Evolutionary conservation across 2,113 vertebrate species (phyloP), one percentile per base, ranked within the genome.

Genomic region (Cranoglanis bouderius): DNA sequence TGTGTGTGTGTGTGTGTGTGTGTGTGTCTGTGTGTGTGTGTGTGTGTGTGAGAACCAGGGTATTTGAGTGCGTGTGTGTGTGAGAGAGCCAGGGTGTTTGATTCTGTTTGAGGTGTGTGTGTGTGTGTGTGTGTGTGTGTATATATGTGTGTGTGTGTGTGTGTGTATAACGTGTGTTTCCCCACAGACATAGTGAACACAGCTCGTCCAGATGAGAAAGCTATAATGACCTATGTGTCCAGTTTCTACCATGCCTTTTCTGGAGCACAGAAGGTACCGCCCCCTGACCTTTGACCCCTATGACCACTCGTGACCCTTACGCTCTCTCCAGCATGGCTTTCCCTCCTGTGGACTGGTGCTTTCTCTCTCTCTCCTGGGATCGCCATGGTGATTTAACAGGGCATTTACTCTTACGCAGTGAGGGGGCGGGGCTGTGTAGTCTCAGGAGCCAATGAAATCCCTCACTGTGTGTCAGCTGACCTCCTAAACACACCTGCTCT

Each of bases 161-260:
- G n/a, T 88, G 88, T 92, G 53, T 91, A 67, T 93, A 96, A 94
- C 89, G n/a, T 35, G 82, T 46, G 85, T 94, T 82, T 94, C 93
- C 90, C 94, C 90, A 89, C 97, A 99, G 98, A 99, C 95, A 99
- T 99, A 95, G 98, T 99, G 92, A 97, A 97, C 96, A 98, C 98
- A 91, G 97, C 97, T 94, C 96, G 97, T 93, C 98, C 98, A 85
- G 98, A 99, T 93, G 98, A 99, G 95, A 99, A 99, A 93, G 98
- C 98, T 95, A 98, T 99, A 95, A 99, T 99, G 98, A 99, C 98
- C 94, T 99, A 99, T 96, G 98, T 99, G 90, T 99, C 98, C 97
- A 96, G 97, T 97, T 99, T 99, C 97, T 99, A 99, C 97, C 98
- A 99, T 95, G 98, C 98, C 92, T 99, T 99, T 96, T 98, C 98